These are phyloP conservation scores for Noctua janthe DNA, from an alignment of 2,888 invertebrate species.

Conservation along the genomic window DNA sequence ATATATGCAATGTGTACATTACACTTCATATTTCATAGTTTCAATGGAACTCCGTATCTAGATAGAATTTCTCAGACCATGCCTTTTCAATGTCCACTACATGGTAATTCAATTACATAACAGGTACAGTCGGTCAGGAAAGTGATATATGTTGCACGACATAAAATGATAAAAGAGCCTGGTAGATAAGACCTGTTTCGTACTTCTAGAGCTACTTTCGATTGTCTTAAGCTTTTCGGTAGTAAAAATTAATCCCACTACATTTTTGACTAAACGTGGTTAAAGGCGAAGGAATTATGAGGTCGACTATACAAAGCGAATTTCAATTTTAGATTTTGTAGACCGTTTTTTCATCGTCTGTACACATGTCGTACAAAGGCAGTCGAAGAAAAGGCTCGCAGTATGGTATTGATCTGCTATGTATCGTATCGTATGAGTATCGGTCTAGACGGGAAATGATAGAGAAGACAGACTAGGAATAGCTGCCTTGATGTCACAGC, in stretches of 20 bases:
- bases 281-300: not conserved
- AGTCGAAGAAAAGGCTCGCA: constrained; percentile 30
- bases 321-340: not conserved
- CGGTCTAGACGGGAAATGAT: constrained; percentile 68
- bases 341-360: constrained; percentile 5
- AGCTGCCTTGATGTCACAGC: constrained; percentile 22
- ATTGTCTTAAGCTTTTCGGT: not conserved
- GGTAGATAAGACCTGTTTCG: not conserved
- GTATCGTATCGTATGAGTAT: constrained; percentile 52
- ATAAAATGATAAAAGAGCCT: not conserved
- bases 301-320: not conserved
- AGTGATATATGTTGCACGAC: not conserved
- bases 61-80: not conserved
- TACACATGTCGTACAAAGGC: constrained; percentile 10
- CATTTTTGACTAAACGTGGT: not conserved
- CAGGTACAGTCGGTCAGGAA: not conserved
- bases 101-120: not conserved
- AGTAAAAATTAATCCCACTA: not conserved
- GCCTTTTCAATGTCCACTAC: not conserved
- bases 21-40: not conserved
- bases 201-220: not conserved
- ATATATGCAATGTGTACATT: not conserved
- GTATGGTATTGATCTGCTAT: constrained; percentile 60
- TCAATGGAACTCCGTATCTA: not conserved
- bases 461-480: constrained; percentile 33